These are phyloP conservation scores for Petrolisthes cinctipes DNA, from an alignment of 2,888 invertebrate genomes.

Conservation along the genomic window DNA sequence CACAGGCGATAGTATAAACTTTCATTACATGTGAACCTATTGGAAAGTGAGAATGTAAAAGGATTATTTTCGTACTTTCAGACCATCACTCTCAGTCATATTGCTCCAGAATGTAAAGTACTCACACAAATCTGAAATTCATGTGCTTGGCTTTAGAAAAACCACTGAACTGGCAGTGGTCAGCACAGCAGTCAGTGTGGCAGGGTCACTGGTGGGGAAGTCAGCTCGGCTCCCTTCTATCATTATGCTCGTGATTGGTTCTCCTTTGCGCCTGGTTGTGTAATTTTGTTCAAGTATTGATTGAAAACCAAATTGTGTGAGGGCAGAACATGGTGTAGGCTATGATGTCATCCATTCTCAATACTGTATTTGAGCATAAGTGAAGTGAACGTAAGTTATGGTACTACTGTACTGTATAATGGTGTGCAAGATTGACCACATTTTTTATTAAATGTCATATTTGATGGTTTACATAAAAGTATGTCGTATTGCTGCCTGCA, in stretches of 20 bases:
- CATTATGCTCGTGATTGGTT: conserved; percentile 56
- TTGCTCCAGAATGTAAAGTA: no score
- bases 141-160: no score
- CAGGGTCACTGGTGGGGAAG: conserved; percentile 38
- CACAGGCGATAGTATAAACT: no score
- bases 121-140: no score
- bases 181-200: conserved; percentile 46
- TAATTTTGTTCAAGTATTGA: conserved; percentile 62
- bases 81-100: no score
- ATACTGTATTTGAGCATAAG: conserved; percentile 54
- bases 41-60: no score
- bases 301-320: conserved; percentile 42
- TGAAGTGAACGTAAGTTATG: conserved; percentile 55
- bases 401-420: conserved; percentile 45
- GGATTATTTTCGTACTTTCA: no score
- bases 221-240: conserved; percentile 36
- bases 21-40: no score
- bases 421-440: conserved; percentile 58
- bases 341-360: conserved; percentile 41
- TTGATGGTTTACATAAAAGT: conserved; percentile 60
- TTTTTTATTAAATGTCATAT: conserved; percentile 61
- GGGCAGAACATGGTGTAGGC: conserved; percentile 45
- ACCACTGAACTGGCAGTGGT: background rate
- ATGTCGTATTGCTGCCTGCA: conserved; percentile 58
- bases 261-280: conserved; percentile 58